Evolutionary conservation across 1,140 invertebrate genomes (phyloP).

Genomic region (Drosophila varians): DNA sequence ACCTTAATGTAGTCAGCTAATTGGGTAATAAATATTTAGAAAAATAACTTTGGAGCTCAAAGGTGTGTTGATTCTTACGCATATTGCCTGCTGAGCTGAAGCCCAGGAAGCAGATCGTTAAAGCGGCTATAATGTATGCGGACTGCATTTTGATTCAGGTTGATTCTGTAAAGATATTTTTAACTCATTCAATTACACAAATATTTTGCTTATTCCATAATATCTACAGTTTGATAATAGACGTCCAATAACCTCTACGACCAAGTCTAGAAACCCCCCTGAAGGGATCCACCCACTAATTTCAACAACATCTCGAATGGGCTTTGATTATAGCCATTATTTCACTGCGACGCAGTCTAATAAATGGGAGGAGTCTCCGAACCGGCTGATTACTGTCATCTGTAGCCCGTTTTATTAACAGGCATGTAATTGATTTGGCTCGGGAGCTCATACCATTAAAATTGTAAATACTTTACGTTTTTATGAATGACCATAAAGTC

Average conservation of each 20-base stretch:
- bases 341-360: conserved; percentile 26
- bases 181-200: background rate
- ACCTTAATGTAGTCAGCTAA: conserved; percentile 87
- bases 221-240: background rate
- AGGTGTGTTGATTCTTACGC: conserved; percentile 42
- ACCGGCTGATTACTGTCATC: conserved; percentile 32
- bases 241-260: conserved; percentile 1
- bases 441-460: background rate
- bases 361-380: conserved; percentile 26
- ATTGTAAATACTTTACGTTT: conserved; percentile 2
- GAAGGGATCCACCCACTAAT: conserved; percentile 15
- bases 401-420: conserved; percentile 5
- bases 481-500: conserved; percentile 1
- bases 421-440: conserved; percentile 18
- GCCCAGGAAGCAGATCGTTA: conserved; percentile 47
- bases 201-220: background rate
- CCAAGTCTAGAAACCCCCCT: background rate
- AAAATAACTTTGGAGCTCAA: background rate
- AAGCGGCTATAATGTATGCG: conserved; percentile 28
- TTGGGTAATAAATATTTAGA: background rate
- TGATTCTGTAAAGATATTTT: conserved; percentile 3
- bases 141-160: conserved; percentile 42
- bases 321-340: conserved; percentile 28
- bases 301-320: conserved; percentile 6
- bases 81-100: conserved; percentile 34